Base-by-base conservation (phyloP, 2,113 vertebrate genomes). In the Calypte anna region DNA sequence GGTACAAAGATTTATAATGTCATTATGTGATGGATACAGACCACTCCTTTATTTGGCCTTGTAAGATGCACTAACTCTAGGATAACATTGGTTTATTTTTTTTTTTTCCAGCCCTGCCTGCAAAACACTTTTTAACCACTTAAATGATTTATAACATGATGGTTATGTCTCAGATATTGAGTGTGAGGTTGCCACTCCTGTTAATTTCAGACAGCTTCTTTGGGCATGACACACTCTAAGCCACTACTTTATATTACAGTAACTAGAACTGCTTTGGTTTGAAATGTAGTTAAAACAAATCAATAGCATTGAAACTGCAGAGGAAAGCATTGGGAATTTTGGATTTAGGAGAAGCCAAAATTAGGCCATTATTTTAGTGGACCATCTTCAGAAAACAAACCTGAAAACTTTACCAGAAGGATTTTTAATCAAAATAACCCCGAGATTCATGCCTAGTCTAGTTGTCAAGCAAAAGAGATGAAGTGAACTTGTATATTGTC, bases 1-100 rank as follows among this genome's bases (percentile, higher is more conserved):
- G 96, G 87, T 89, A 96, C 93, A 95, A 96, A 97, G 97, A 98
- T 97, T 98, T 97, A 97, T 96, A 97, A 96, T 96, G 97, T 96
- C 96, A 96, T 87, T 53, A 73, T 87, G 83, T 97, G 96, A 97
- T 95, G 86, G 91, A 97, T 98, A 96, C 83, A 69, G 73, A 92
- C 74, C 94, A 93, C 84, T 97, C 94, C 84, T 98, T 96, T 90
- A 82, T 90, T 91, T 96, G 88, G 69, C 85, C 90, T 95, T 95
- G 78, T 88, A 82, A 94, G 84, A 96, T 92, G 82, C 90, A 76
- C 92, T 74, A 93, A 89, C 77, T 93, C 21, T 84, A 88, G 69
- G 94, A 90, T 91, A 96, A 68, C 70, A 90, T 17, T 28, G 7
- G 24, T 30, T 95, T 94, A 91, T 97, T 95, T 92, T 83, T 96